phyloP scores from a whole-genome alignment of 2,888 invertebrate species.

The Synergus itoensis region DNA sequence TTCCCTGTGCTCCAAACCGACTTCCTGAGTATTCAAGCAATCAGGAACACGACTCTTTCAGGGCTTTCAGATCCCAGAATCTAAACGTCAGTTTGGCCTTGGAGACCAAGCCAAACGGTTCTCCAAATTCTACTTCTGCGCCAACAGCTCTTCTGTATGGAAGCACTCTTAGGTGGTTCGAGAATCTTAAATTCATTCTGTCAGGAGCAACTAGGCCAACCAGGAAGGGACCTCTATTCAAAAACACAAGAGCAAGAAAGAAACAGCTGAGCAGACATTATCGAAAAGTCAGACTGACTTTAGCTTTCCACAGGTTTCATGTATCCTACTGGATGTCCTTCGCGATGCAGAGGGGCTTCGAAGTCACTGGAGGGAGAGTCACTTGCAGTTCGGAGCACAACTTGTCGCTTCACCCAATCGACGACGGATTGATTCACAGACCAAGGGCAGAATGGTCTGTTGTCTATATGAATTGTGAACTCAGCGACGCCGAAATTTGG shows the following conservation, averaged over 20 bases:
- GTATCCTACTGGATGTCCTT: constrained; percentile 99
- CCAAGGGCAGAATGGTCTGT: constrained; percentile 95
- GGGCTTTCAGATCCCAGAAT: constrained; percentile 93
- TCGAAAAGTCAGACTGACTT: constrained; percentile 89
- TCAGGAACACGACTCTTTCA: constrained; percentile 96
- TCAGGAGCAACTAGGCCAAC: constrained; percentile 97
- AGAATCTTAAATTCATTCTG: constrained; percentile 94
- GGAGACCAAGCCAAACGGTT: constrained; percentile 84
- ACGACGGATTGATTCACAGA: constrained; percentile 91
- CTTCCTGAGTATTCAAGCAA: constrained; percentile 98
- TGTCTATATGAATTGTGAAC: constrained; percentile 95
- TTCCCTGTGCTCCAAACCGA: constrained; percentile 97
- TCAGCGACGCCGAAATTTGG: constrained; percentile 96
- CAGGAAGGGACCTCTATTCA: constrained; percentile 92
- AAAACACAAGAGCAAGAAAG: constrained; percentile 90
- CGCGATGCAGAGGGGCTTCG: constrained; percentile 95
- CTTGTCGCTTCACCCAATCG: constrained; percentile 85
- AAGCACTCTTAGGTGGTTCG: constrained; percentile 97
- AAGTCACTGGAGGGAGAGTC: constrained; percentile 89
- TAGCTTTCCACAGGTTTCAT: constrained; percentile 92
- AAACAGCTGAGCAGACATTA: constrained; percentile 96
- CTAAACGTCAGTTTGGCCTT: constrained; percentile 88
- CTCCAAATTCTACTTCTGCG: constrained; percentile 77
- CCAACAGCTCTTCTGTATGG: constrained; percentile 92
- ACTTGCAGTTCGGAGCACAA: constrained; percentile 90